These are phyloP conservation scores for Magallana ariakensis DNA, from an alignment of 1,140 invertebrate species.

Conservation along the genomic window DNA sequence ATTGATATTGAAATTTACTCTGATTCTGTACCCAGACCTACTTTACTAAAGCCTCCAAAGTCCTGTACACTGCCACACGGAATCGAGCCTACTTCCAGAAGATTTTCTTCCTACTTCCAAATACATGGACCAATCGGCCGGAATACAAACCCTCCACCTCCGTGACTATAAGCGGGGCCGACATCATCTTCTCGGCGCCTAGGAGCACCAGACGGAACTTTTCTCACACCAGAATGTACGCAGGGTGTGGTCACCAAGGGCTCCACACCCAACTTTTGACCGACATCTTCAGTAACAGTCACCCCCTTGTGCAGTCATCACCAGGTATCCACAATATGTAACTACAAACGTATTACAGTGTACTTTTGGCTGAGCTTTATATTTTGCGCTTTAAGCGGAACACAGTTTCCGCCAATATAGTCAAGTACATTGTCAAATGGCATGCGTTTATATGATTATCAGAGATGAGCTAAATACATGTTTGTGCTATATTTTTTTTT, in stretches of 20 bases:
- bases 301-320: not conserved
- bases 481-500: too few relatives aligned
- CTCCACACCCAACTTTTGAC: conserved; percentile 73
- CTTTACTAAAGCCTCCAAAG: conserved; percentile 67
- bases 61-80: conserved; percentile 72
- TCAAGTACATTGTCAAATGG: too few relatives aligned
- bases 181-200: conserved; percentile 59
- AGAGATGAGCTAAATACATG: too few relatives aligned
- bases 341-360: not conserved
- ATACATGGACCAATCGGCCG: conserved; percentile 65
- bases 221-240: conserved; percentile 60
- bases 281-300: conserved; percentile 60
- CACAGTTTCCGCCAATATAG: not conserved
- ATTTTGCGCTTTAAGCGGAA: not conserved
- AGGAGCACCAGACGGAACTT: conserved; percentile 43
- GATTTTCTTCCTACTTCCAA: conserved; percentile 77
- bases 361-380: not conserved
- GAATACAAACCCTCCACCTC: conserved; percentile 38
- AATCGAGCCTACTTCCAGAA: conserved; percentile 74
- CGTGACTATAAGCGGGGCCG: conserved; percentile 55
- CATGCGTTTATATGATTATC: too few relatives aligned
- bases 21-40: not conserved
- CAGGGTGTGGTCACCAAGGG: conserved; percentile 75
- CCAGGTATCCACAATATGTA: not conserved
- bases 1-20: not conserved